Conservation (phyloP, 92 coral and sea anemone genomes). For the Bergia sp. region DNA sequence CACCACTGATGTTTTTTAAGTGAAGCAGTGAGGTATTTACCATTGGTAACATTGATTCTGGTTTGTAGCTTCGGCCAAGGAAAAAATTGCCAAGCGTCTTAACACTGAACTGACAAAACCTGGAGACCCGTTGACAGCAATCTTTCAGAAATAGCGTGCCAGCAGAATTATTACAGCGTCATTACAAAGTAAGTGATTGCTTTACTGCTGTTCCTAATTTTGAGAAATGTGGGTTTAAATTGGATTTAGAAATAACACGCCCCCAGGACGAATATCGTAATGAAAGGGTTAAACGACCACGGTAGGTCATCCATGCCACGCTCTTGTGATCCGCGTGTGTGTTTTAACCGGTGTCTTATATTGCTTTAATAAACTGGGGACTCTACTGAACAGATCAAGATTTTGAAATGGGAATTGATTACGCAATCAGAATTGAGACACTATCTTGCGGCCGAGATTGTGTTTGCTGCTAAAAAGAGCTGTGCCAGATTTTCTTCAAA, state of each 20-base stretch:
- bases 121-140: background rate
- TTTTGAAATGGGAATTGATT: background rate
- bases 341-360: no score
- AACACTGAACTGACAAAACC: background rate
- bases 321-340: background rate
- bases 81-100: no score
- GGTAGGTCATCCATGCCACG: background rate
- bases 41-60: background rate
- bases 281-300: background rate
- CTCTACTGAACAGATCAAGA: background rate
- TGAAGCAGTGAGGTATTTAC: background rate
- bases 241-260: background rate
- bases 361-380: background rate
- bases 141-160: no score
- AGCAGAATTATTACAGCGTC: no score
- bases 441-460: background rate
- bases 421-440: background rate
- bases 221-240: background rate
- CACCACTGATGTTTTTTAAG: background rate
- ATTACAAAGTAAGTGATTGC: background rate
- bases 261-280: background rate
- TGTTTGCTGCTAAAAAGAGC: no score
- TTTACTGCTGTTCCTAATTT: background rate
- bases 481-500: no score
- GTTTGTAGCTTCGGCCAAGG: background rate